Base-by-base conservation (phyloP, 2,113 vertebrate genomes). In the Podarcis muralis region DNA sequence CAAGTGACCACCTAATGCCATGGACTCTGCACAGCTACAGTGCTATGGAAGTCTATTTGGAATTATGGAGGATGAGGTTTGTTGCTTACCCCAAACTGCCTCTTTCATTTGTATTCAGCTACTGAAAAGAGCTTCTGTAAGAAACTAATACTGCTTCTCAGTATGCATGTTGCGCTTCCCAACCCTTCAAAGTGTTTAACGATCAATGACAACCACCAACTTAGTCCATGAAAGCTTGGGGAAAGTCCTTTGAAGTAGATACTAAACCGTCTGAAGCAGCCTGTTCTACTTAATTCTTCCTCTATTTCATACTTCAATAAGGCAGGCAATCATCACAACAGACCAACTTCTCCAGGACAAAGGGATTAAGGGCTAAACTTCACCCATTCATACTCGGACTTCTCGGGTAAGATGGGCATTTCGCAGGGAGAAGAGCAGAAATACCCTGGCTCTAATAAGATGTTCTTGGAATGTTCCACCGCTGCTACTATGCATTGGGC, bases 101-200 rank as follows among this genome's bases (percentile, higher is more conserved):
- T 66, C 18, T 78, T 62, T 86, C 57, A 66, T 86, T 77, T 86
- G 84, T 86, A 86, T 86, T 86, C 74, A 86, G 72, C 71, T 74
- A 59, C 48, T 59, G 83, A 37, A 32, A 77, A 77, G 35, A 86
- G 25, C 37, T 37, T 43, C n/a, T 37, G 66, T 66, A 86, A 77
- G 74, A 78, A 78, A 66, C 30, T 22, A 68, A 66, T 66, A 6
- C 74, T 66, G 57, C 74, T 77, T 76, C 59, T 86, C 57, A 66
- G 59, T 62, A 85, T 76, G 84, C 72, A 77, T 15, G 12, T 0
- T 43, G 35, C 9, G 18, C 35, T 66, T 40, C 57, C 72, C 65
- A 40, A 43, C 23, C 32, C 84, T 86, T 86, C 84, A 86, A 86
- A 86, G 84, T 77, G 35, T 66, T 86, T 43, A 66, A 78, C 74